A percentile compares a stretch with the other conserved stretches of the same genome.
phyloP scores from a whole-genome alignment of 2,113 vertebrate species.

The Oncorhynchus mykiss region DNA sequence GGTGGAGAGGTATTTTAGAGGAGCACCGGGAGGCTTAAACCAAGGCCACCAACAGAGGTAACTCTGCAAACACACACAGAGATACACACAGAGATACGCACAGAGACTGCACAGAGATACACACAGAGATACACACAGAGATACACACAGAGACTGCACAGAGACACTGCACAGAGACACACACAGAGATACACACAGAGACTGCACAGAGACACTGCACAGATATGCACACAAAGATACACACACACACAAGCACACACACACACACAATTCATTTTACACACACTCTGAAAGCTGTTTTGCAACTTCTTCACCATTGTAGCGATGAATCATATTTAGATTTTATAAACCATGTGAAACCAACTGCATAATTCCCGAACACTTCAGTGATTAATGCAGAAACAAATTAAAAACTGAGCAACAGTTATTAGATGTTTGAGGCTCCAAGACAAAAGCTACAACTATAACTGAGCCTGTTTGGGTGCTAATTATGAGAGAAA shows the following conservation, averaged over 20 bases:
- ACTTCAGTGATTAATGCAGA: too few species aligned
- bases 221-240: neutral
- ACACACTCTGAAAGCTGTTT: neutral
- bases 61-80: neutral
- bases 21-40: conserved; percentile 36
- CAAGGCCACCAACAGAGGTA: conserved; percentile 23
- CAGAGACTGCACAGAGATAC: neutral
- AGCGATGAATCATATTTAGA: too few species aligned
- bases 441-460: too few species aligned
- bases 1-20: conserved; percentile 17
- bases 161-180: neutral
- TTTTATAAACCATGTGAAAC: too few species aligned
- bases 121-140: neutral
- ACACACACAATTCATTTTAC: neutral
- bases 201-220: neutral
- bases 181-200: neutral
- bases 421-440: too few species aligned
- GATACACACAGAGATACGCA: neutral
- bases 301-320: too few species aligned
- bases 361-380: too few species aligned
- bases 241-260: neutral
- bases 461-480: too few species aligned
- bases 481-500: too few species aligned
- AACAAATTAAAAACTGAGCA: too few species aligned
- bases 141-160: neutral